Evolutionary conservation across 2,888 invertebrate genomes (phyloP).

Genomic region (Volucella inflata): DNA sequence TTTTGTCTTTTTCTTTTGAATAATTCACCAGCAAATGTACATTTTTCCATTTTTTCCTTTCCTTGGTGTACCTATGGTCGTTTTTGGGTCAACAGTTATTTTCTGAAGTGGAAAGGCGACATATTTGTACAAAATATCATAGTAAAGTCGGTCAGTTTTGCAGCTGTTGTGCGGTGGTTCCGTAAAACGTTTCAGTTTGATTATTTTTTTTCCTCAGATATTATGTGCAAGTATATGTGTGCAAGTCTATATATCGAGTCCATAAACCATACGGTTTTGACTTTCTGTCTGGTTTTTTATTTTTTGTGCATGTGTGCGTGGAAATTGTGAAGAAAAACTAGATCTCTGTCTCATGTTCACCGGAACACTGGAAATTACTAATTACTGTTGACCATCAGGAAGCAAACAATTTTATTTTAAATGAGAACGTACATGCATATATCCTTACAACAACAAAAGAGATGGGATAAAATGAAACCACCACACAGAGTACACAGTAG

Average conservation of each 20-base stretch:
- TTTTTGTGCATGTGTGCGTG: constrained; percentile 62
- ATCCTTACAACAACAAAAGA: background rate
- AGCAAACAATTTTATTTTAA: constrained; percentile 68
- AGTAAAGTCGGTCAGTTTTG: constrained; percentile 58
- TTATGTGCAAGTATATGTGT: constrained; percentile 21
- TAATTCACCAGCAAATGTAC: background rate
- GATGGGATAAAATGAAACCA: constrained; percentile 1
- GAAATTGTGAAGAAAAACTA: constrained; percentile 23
- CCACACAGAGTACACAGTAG: constrained; percentile 43
- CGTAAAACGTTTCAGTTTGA: constrained; percentile 54
- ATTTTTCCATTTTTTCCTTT: constrained; percentile 16
- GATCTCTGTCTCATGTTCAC: constrained; percentile 23
- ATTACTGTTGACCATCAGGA: constrained; percentile 69
- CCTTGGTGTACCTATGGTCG: background rate
- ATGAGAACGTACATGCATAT: constrained; percentile 47
- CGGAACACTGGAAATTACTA: constrained; percentile 57
- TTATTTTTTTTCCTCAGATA: constrained; percentile 45
- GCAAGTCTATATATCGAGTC: background rate
- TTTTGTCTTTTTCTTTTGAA: background rate
- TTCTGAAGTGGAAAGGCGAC: constrained; percentile 60
- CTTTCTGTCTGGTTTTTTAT: constrained; percentile 21
- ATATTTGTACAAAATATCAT: constrained; percentile 58
- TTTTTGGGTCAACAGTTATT: constrained; percentile 50
- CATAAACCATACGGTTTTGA: no score
- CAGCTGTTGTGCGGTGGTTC: constrained; percentile 55